phyloP scores from a whole-genome alignment of 2,797 vertebrate species.

The Limnodromus scolopaceus region DNA sequence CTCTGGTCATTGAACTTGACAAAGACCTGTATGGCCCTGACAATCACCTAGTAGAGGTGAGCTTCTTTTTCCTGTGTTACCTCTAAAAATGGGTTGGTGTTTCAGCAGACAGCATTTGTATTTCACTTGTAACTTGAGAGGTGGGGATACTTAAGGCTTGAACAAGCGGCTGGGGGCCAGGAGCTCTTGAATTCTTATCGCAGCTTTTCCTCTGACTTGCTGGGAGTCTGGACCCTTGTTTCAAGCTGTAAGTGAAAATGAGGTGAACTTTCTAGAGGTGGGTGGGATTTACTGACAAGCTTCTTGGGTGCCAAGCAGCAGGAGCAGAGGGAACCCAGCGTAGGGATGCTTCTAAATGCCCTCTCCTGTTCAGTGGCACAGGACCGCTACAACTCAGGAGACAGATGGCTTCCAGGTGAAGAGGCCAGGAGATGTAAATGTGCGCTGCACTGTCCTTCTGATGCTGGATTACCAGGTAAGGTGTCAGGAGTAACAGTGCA shows the following conservation, averaged over 20 bases:
- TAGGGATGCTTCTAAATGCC: neutral
- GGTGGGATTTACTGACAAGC: neutral
- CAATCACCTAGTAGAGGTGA: constrained; percentile 98
- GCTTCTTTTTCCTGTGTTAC: constrained; percentile 54
- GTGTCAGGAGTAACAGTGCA: neutral
- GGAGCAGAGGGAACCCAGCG: neutral
- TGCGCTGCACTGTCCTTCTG: constrained; percentile 96
- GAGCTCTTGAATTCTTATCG: neutral
- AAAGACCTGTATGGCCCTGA: constrained; percentile 99
- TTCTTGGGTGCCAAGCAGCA: constrained; percentile 25
- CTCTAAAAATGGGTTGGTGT: neutral
- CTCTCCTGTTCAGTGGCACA: constrained; percentile 89
- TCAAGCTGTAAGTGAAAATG: neutral
- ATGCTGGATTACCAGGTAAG: constrained; percentile 98
- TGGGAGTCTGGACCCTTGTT: neutral
- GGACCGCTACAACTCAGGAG: constrained; percentile 98
- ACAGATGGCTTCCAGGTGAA: constrained; percentile 99
- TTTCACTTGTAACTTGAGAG: neutral
- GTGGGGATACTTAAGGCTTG: neutral
- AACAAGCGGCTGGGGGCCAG: neutral
- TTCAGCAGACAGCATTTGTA: neutral
- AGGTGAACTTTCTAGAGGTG: neutral
- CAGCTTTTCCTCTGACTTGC: neutral
- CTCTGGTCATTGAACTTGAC: constrained; percentile 97
- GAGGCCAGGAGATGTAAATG: constrained; percentile 95